Percentiles rank a stretch among this genome's conserved stretches.
phyloP scores from a whole-genome alignment of 2,888 invertebrate species.

The Cinara cedri region DNA sequence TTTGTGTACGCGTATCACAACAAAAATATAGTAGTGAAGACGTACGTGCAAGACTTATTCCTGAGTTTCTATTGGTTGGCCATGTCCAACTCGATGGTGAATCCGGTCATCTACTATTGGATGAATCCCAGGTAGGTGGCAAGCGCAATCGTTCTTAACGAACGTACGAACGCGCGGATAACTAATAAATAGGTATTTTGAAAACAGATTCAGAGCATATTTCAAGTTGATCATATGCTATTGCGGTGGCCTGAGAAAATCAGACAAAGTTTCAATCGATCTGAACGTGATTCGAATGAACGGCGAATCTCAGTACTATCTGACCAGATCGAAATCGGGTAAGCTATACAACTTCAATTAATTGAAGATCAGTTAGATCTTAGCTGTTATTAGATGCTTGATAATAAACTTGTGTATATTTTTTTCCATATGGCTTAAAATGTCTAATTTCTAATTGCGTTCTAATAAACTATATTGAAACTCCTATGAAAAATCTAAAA shows the following conservation, averaged over 20 bases:
- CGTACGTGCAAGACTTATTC: conserved; percentile 66
- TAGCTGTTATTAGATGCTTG: no score
- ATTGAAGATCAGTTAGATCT: no score
- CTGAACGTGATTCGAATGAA: conserved; percentile 41
- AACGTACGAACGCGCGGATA: neutral
- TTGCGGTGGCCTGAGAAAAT: conserved; percentile 61
- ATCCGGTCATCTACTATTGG: conserved; percentile 68
- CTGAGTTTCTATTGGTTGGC: conserved; percentile 67
- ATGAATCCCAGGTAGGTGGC: conserved; percentile 65
- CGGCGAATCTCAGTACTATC: conserved; percentile 37
- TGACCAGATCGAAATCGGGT: conserved; percentile 51
- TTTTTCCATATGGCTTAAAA: no score
- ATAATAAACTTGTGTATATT: no score
- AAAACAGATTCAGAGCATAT: conserved; percentile 63
- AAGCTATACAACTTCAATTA: neutral
- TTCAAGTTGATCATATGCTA: conserved; percentile 63
- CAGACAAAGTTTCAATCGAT: conserved; percentile 5
- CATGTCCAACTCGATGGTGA: conserved; percentile 69
- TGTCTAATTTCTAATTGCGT: no score
- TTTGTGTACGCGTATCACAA: conserved; percentile 66
- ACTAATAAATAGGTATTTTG: neutral
- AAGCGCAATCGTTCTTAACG: neutral
- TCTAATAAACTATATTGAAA: no score
- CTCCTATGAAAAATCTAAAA: no score
- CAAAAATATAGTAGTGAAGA: conserved; percentile 61